A percentile compares a stretch with the other conserved stretches of the same genome.
phyloP scores from a whole-genome alignment of 30 jellyfish, hydroid and myxozoan species.

The Aurelia aurita complex sp. Pacific region DNA sequence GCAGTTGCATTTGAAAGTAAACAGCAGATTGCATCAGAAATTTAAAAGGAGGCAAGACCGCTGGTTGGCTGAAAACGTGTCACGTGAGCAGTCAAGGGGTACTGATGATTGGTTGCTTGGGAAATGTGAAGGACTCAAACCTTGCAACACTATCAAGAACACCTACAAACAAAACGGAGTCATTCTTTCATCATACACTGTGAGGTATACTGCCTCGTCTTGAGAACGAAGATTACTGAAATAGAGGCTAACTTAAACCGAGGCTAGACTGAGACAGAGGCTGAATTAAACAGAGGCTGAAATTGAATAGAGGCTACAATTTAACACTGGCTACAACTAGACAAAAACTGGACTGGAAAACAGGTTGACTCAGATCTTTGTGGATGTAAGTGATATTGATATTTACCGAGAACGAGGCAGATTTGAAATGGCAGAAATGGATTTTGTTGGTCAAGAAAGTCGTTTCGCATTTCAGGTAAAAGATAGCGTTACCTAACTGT shows the following conservation, averaged over 20 bases:
- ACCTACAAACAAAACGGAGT: constrained; percentile 71
- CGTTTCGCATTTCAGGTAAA: too few species aligned
- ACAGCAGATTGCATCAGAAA: constrained; percentile 56
- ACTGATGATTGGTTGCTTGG: constrained; percentile 95
- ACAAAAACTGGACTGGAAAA: too few species aligned
- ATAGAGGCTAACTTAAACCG: not conserved
- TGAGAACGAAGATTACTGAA: constrained; percentile 17
- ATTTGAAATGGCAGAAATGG: too few species aligned
- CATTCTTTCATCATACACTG: constrained; percentile 65
- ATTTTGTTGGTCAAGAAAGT: too few species aligned
- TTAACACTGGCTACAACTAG: too few species aligned
- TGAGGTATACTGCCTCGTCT: constrained; percentile 56
- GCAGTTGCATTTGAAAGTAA: constrained; percentile 74
- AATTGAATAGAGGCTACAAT: too few species aligned
- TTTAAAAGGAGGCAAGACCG: constrained; percentile 61
- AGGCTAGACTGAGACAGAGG: too few species aligned
- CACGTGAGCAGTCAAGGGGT: constrained; percentile 86
- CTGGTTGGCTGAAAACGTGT: constrained; percentile 89
- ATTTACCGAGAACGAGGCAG: too few species aligned
- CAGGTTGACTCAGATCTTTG: too few species aligned
- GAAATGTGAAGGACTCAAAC: constrained; percentile 70
- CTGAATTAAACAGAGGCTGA: too few species aligned
- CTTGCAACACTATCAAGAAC: constrained; percentile 72
- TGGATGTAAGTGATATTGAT: too few species aligned
- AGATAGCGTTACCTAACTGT: too few species aligned